Evolutionary conservation across 92 coral and sea anemone genomes (phyloP).

Genomic region (Phenganax stokvisi): DNA sequence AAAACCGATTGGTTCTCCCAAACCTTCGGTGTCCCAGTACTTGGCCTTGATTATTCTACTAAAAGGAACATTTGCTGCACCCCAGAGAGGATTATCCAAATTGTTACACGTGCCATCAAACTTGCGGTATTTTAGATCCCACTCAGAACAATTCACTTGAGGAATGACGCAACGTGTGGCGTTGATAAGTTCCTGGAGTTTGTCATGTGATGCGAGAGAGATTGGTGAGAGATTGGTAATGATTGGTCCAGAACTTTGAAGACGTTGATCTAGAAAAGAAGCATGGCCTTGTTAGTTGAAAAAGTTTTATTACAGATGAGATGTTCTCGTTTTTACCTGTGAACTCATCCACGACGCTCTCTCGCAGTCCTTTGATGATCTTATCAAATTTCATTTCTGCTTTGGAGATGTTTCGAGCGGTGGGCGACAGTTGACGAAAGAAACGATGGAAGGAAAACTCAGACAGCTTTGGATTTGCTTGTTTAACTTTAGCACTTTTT

Average conservation of each 20-base stretch:
- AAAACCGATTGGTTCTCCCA: conserved; percentile 85
- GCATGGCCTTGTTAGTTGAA: neutral
- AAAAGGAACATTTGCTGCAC: conserved; percentile 74
- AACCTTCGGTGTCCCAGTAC: conserved; percentile 64
- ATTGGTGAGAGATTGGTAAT: conserved; percentile 75
- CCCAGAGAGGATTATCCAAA: conserved; percentile 77
- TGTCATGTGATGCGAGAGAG: conserved; percentile 71
- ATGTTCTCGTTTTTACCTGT: conserved; percentile 49
- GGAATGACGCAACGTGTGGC: conserved; percentile 68
- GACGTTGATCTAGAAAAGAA: conserved; percentile 27
- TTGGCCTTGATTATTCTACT: conserved; percentile 68
- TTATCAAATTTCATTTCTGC: conserved; percentile 74
- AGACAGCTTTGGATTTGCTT: conserved; percentile 9
- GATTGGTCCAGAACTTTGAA: conserved; percentile 48
- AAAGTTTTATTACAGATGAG: neutral
- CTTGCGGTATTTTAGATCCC: conserved; percentile 60
- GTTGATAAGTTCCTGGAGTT: conserved; percentile 68
- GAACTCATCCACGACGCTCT: conserved; percentile 54
- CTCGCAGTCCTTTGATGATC: conserved; percentile 67
- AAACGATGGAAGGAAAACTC: conserved; percentile 86
- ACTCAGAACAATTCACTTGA: conserved; percentile 70
- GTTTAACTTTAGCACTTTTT: conserved; percentile 36
- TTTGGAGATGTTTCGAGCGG: conserved; percentile 70
- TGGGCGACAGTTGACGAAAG: conserved; percentile 76
- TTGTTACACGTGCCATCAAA: conserved; percentile 94